A percentile compares a stretch with the other conserved stretches of the same genome.
phyloP scores from a whole-genome alignment of 2,113 vertebrate genomes.

The Menidia beryllina region DNA sequence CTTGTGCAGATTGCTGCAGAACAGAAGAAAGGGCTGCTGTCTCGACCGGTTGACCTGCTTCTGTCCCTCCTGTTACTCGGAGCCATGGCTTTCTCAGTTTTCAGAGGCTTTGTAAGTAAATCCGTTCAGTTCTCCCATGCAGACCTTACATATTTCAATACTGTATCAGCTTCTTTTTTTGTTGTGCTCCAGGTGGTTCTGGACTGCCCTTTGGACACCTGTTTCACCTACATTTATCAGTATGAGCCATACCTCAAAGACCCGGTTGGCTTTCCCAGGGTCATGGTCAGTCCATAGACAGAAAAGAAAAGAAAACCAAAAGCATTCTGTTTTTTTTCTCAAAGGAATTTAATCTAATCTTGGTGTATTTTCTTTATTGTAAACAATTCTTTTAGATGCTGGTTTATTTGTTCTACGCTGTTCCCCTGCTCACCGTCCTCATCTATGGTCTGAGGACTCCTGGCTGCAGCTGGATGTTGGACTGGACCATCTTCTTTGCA shows the following conservation, averaged over 20 bases:
- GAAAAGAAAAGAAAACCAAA: not conserved
- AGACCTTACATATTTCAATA: not conserved
- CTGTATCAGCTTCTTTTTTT: not conserved
- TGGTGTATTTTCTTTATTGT: too few relatives aligned
- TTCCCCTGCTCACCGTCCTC: constrained; percentile 85
- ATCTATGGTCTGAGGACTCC: constrained; percentile 85
- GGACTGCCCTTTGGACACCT: constrained; percentile 89
- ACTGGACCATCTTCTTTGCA: constrained; percentile 89
- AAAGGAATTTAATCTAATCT: not conserved
- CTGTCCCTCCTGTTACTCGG: constrained; percentile 80
- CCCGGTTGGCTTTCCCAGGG: constrained; percentile 89
- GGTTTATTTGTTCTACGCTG: constrained; percentile 87
- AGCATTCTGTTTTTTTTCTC: not conserved
- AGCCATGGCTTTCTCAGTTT: constrained; percentile 82
- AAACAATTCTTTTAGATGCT: constrained; percentile 85
- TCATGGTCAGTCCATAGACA: constrained; percentile 83
- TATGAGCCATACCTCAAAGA: constrained; percentile 95
- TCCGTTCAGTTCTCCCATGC: not conserved
- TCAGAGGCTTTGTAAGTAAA: constrained; percentile 90
- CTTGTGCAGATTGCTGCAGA: constrained; percentile 80
- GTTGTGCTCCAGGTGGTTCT: constrained; percentile 85
- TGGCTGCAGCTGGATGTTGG: constrained; percentile 91
- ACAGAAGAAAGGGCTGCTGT: constrained; percentile 82
- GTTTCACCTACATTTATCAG: constrained; percentile 92
- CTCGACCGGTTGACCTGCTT: constrained; percentile 84